These are phyloP conservation scores for Plebejus melissa DNA, from an alignment of 2,888 invertebrate species.

Conservation along the genomic window DNA sequence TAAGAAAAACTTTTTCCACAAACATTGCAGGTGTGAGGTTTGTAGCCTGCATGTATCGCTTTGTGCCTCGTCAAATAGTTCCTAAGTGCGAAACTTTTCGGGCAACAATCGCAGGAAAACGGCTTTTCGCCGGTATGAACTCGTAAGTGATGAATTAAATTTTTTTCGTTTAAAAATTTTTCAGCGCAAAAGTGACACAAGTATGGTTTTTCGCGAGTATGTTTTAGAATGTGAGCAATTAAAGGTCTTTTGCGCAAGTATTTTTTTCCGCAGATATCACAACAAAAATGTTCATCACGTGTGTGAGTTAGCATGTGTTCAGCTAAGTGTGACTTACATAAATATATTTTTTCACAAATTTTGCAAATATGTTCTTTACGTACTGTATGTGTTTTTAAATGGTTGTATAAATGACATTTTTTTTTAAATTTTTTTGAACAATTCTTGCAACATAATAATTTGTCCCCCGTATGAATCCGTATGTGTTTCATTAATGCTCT, in stretches of 20 bases:
- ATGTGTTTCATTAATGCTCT: neutral
- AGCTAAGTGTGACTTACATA: neutral
- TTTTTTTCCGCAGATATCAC: neutral
- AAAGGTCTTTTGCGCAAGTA: neutral
- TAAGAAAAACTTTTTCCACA: neutral
- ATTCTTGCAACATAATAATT: neutral
- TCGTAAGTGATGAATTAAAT: neutral
- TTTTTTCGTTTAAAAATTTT: neutral
- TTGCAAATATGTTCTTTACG: neutral
- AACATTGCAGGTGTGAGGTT: neutral
- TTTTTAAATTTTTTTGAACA: neutral
- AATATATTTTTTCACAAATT: neutral
- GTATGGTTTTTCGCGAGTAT: neutral
- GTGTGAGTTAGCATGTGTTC: neutral
- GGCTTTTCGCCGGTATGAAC: conserved; percentile 5
- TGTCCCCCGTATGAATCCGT: neutral
- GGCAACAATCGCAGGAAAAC: neutral
- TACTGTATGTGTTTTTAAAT: neutral
- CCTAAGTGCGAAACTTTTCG: neutral
- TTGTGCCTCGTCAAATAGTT: neutral
- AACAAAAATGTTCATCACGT: neutral
- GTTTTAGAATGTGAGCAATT: neutral
- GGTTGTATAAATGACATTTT: neutral
- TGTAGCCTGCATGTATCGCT: neutral
- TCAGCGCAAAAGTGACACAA: neutral